Percentiles rank a stretch among this genome's conserved stretches.
These are phyloP conservation scores for Leistus spinibarbis DNA, from an alignment of 2,888 invertebrate species.

Conservation along the genomic window DNA sequence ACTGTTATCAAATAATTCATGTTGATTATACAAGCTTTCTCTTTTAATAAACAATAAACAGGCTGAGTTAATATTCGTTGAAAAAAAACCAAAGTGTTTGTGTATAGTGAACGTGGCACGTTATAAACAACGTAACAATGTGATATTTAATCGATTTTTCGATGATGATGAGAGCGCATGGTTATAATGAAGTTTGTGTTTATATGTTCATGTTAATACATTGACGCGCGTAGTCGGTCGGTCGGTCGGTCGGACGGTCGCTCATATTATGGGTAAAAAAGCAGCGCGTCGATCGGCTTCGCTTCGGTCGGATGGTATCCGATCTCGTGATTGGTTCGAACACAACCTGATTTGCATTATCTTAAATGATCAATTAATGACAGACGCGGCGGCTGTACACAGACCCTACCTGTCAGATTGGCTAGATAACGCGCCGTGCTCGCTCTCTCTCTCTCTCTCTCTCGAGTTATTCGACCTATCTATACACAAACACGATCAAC, in stretches of 20 bases:
- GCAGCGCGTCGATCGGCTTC: not conserved
- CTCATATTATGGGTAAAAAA: not conserved
- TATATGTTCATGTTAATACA: not conserved
- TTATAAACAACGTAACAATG: conserved; percentile 25
- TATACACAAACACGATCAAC: not conserved
- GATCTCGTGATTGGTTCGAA: conserved; percentile 1
- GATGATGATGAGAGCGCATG: conserved; percentile 25
- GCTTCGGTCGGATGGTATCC: not conserved
- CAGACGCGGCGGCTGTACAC: conserved; percentile 29
- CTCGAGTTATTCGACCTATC: not conserved
- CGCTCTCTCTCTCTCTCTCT: no score
- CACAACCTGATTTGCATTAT: conserved; percentile 35
- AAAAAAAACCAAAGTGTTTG: conserved; percentile 11
- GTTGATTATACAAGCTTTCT: conserved; percentile 14
- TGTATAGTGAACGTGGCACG: conserved; percentile 24
- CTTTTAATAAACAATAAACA: conserved; percentile 35
- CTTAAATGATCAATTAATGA: conserved; percentile 39
- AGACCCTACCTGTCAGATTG: conserved; percentile 32
- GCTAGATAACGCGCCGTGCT: not conserved
- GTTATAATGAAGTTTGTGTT: conserved; percentile 33
- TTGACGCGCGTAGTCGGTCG: not conserved
- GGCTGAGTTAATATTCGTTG: conserved; percentile 19
- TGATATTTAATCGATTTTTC: conserved; percentile 38
- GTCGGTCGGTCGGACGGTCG: not conserved
- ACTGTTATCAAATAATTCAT: not conserved